Evolutionary conservation across 2,113 vertebrate species (phyloP).

Genomic region (Isichthys henryi): DNA sequence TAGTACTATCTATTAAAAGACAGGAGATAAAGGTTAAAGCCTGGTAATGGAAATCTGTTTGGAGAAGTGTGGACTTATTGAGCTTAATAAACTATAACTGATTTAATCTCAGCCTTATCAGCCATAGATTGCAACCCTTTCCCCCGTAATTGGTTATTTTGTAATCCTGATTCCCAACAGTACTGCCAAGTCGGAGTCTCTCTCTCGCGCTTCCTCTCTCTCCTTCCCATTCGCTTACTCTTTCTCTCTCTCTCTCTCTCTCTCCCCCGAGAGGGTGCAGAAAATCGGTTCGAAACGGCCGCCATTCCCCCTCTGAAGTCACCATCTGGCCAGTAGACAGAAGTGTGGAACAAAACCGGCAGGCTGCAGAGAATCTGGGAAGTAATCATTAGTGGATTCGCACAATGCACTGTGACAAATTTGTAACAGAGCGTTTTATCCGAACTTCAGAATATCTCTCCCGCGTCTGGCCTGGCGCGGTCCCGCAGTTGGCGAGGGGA

Average conservation of each 20-base stretch:
- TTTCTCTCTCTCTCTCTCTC: constrained; percentile 34
- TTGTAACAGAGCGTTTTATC: constrained; percentile 67
- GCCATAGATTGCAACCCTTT: constrained; percentile 86
- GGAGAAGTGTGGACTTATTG: constrained; percentile 68
- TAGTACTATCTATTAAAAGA: constrained; percentile 56
- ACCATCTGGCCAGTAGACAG: constrained; percentile 94
- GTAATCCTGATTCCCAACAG: constrained; percentile 98
- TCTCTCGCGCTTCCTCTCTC: neutral
- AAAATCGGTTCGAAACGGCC: constrained; percentile 99
- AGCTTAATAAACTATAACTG: constrained; percentile 76
- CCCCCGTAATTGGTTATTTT: constrained; percentile 98
- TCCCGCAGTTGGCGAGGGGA: constrained; percentile 11
- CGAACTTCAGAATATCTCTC: constrained; percentile 58
- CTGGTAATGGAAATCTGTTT: constrained; percentile 70
- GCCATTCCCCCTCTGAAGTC: constrained; percentile 91
- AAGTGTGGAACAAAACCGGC: constrained; percentile 69
- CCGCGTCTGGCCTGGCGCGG: constrained; percentile 35
- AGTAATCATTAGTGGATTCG: constrained; percentile 76
- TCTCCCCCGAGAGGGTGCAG: constrained; percentile 85
- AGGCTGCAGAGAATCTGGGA: constrained; percentile 75
- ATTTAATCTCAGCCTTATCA: constrained; percentile 79
- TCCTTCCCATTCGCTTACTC: neutral
- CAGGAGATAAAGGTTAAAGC: constrained; percentile 56
- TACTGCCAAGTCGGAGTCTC: constrained; percentile 60
- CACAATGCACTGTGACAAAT: constrained; percentile 73